Evolutionary conservation across 2,888 invertebrate species (phyloP).

Genomic region (Trichogramma dendrolimi): DNA sequence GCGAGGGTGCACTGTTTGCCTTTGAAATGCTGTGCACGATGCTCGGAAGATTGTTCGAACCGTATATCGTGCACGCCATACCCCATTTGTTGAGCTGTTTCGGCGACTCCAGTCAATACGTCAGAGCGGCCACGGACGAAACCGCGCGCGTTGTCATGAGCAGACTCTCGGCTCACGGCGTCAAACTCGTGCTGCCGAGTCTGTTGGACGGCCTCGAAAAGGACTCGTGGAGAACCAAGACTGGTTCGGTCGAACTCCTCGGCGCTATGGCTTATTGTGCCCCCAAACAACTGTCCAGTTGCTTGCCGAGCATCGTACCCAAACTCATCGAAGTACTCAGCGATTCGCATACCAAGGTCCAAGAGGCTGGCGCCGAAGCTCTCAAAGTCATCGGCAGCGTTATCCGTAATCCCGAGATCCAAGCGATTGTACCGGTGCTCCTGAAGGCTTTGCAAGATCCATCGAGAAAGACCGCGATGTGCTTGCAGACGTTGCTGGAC

Average conservation of each 20-base stretch:
- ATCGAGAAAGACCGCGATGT: constrained; percentile 86
- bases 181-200: constrained; percentile 92
- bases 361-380: constrained; percentile 94
- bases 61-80: constrained; percentile 95
- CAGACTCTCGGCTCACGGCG: constrained; percentile 93
- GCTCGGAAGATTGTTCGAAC: constrained; percentile 95
- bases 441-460: constrained; percentile 93
- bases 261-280: constrained; percentile 99
- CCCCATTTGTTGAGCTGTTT: constrained; percentile 92
- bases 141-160: constrained; percentile 94
- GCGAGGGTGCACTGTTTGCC: constrained; percentile 94
- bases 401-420: constrained; percentile 97
- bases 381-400: constrained; percentile 94
- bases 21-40: constrained; percentile 95
- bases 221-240: constrained; percentile 98
- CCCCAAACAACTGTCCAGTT: constrained; percentile 96
- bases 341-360: constrained; percentile 96
- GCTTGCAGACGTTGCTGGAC: constrained; percentile 88
- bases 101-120: constrained; percentile 92
- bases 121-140: constrained; percentile 93
- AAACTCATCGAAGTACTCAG: constrained; percentile 93
- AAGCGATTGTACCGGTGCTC: constrained; percentile 83
- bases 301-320: constrained; percentile 96
- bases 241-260: constrained; percentile 90
- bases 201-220: constrained; percentile 89